Evolutionary conservation across 2,888 invertebrate species (phyloP), one percentile per base, ranked within the genome.

Genomic region (Athetis lepigone): DNA sequence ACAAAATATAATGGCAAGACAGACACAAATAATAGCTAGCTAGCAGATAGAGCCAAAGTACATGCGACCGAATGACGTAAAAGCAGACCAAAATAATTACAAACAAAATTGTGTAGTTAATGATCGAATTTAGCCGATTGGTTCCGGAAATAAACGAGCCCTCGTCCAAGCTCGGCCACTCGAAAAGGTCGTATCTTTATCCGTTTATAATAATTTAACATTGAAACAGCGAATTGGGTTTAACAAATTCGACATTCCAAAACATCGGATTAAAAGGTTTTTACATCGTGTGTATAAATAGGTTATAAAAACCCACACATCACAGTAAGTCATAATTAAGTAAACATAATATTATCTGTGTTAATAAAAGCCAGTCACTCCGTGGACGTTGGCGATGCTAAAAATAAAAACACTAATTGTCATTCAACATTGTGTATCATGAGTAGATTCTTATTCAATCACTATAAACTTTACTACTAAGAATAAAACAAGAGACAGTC

Each of bases 241-340:
- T n/a, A 29, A 29, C 1, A 13, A 25, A 29, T 11, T 25, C 16
- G 2, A 58, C 29, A 37, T 27, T 25, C 0, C 0, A 13, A 8
- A 23, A 23, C 7, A 51, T 5, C 25, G 9, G 18, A 11, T 4
- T 13, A 16, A 19, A 23, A n/a, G 13, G 2, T 33, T 6, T 9
- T 2, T 7, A 3, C 9, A n/a, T 29, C 7, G n/a, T 8, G n/a
- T 16, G 8, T 29, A 9, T 11, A 0, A 4, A n/a, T n/a, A n/a
- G n/a, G n/a, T n/a, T n/a, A n/a, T n/a, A n/a, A n/a, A n/a, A n/a
- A n/a, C n/a, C n/a, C n/a, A n/a, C n/a, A n/a, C n/a, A n/a, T n/a
- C n/a, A n/a, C n/a, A n/a, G n/a, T n/a, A n/a, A n/a, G 13, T 11
- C 40, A 18, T 65, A 42, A 66, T 33, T 52, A 13, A 66, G 33